Conservation (phyloP, 2,888 invertebrate genomes). For the Endomychus coccineus region DNA sequence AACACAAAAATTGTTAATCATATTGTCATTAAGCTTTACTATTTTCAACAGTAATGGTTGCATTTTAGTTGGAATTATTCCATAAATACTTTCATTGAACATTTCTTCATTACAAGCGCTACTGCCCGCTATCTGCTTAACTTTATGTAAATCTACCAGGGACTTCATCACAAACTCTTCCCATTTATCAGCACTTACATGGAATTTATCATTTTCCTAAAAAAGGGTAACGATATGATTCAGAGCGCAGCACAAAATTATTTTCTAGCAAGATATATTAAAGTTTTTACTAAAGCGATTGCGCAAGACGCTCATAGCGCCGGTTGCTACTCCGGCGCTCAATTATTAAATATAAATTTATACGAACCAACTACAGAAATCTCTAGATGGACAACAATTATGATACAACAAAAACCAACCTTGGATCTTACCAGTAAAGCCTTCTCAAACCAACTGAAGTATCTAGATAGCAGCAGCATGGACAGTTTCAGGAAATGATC, state of each 20-base stretch:
- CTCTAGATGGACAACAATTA: background rate
- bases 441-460: slow-evolving; percentile 60
- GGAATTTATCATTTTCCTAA: too few species aligned
- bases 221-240: too few species aligned
- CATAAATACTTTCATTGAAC: slow-evolving; percentile 25
- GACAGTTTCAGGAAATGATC: slow-evolving; percentile 86
- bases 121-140: slow-evolving; percentile 4
- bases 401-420: background rate
- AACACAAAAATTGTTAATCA: slow-evolving; percentile 22
- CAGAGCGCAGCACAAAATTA: too few species aligned
- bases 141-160: slow-evolving; percentile 30
- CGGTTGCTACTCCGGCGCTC: too few species aligned
- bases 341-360: too few species aligned
- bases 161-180: slow-evolving; percentile 32
- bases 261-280: too few species aligned
- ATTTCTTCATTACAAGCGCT: slow-evolving; percentile 12
- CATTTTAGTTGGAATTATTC: slow-evolving; percentile 29
- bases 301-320: too few species aligned
- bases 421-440: slow-evolving; percentile 25
- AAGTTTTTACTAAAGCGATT: too few species aligned
- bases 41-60: slow-evolving; percentile 27
- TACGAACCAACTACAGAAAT: background rate
- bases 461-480: slow-evolving; percentile 74
- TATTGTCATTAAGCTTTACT: slow-evolving; percentile 27
- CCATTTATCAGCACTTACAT: slow-evolving; percentile 18